Evolutionary conservation across 1,140 invertebrate species (phyloP).

Genomic region (Diorhabda elongata): DNA sequence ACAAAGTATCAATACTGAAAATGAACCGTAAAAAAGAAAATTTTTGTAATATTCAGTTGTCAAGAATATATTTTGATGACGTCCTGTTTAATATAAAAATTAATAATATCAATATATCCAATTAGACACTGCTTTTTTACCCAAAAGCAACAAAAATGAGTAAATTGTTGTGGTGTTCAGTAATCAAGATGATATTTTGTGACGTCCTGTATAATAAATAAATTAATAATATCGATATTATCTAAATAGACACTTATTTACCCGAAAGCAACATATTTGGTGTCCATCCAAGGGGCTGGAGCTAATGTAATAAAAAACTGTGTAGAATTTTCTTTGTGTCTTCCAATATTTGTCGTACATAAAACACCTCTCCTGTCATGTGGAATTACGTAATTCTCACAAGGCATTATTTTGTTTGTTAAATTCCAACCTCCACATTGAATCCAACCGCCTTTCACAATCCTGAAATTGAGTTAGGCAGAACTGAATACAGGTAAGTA

Average conservation of each 20-base stretch:
- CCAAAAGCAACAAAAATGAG: too few species aligned
- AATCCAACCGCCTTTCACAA: conserved; percentile 52
- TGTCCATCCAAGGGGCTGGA: conserved; percentile 68
- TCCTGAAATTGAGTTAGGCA: conserved; percentile 33
- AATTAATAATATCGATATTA: too few species aligned
- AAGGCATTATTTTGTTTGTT: conserved; percentile 44
- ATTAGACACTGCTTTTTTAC: too few species aligned
- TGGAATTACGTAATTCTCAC: conserved; percentile 55
- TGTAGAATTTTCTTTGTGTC: conserved; percentile 59
- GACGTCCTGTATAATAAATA: too few species aligned
- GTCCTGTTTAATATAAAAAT: neutral
- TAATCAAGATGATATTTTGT: too few species aligned
- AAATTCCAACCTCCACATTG: conserved; percentile 52
- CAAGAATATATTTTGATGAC: neutral
- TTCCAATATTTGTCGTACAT: conserved; percentile 53
- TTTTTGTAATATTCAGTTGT: neutral
- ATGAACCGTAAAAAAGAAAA: neutral
- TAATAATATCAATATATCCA: neutral
- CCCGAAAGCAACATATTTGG: conserved; percentile 77
- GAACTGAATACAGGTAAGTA: conserved; percentile 10
- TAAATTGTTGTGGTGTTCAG: too few species aligned
- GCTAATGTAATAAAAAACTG: conserved; percentile 79
- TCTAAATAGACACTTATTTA: conserved; percentile 21
- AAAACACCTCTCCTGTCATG: conserved; percentile 52
- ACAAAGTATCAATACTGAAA: neutral